Percentiles rank a stretch among this genome's conserved stretches.
These are phyloP conservation scores for Hermaeophaga mercurialis DNA, from an alignment of 2,888 invertebrate species.

Conservation along the genomic window DNA sequence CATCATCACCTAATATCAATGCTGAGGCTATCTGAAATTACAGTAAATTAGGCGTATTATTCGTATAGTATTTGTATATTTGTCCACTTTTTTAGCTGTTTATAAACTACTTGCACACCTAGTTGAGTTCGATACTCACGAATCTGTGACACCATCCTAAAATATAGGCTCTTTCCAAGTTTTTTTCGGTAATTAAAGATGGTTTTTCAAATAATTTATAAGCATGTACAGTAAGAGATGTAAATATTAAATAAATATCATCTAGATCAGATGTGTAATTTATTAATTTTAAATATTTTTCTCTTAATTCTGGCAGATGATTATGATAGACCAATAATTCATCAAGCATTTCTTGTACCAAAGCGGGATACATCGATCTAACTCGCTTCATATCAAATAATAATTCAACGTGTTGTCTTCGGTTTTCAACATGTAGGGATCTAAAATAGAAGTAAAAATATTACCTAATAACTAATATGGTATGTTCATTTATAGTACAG, in stretches of 20 bases:
- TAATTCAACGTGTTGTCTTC: background rate
- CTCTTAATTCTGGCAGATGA: background rate
- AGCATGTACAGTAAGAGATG: background rate
- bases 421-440: background rate
- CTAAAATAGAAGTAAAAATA: too few species aligned
- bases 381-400: background rate
- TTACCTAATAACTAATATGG: too few species aligned
- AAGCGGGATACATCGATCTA: background rate
- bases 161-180: conserved; percentile 6
- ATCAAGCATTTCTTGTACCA: background rate
- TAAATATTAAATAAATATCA: background rate
- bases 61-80: too few species aligned
- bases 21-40: conserved; percentile 2
- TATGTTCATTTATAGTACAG: too few species aligned
- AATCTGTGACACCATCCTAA: conserved; percentile 10
- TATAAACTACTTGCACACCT: too few species aligned
- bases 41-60: too few species aligned
- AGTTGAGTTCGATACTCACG: too few species aligned
- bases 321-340: conserved; percentile 2
- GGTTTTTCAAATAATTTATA: conserved; percentile 11
- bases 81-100: too few species aligned
- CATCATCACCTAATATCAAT: conserved; percentile 3
- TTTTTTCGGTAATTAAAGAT: background rate
- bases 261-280: background rate
- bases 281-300: conserved; percentile 1